Percentiles rank a stretch among this genome's conserved stretches.
Evolutionary conservation across 2,888 invertebrate species (phyloP).

Genomic region (Zhengitettix transpicula): DNA sequence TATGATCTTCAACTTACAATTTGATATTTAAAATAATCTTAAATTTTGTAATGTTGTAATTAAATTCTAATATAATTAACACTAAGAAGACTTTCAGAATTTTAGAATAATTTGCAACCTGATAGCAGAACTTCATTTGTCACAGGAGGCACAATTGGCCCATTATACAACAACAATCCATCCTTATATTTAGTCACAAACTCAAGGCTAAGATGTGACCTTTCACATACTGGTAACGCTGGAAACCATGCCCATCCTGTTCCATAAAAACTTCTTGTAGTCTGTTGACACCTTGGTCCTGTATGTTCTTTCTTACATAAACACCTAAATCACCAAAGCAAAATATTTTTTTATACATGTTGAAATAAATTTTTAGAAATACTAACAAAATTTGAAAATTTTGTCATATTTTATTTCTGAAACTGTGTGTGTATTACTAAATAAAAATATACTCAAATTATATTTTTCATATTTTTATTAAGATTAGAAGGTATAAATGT

Average conservation of each 20-base stretch:
- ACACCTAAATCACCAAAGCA: slow-evolving; percentile 25
- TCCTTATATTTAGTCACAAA: slow-evolving; percentile 34
- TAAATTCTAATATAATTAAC: too few species aligned
- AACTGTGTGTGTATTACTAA: too few species aligned
- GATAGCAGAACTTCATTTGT: slow-evolving; percentile 23
- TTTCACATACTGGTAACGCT: slow-evolving; percentile 36
- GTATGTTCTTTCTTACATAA: slow-evolving; percentile 33
- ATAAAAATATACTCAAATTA: too few species aligned
- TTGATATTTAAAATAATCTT: too few species aligned
- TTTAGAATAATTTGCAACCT: slow-evolving; percentile 8
- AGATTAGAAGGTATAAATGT: too few species aligned
- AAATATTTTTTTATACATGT: not conserved
- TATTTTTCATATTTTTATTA: too few species aligned
- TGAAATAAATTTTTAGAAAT: too few species aligned
- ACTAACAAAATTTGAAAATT: too few species aligned
- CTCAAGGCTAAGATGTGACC: slow-evolving; percentile 36
- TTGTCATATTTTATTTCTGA: too few species aligned
- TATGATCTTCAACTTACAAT: too few species aligned
- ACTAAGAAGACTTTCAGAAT: too few species aligned
- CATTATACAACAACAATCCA: slow-evolving; percentile 40
- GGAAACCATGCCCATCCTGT: slow-evolving; percentile 42
- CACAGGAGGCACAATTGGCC: slow-evolving; percentile 32
- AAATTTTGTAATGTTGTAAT: too few species aligned
- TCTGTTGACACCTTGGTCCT: slow-evolving; percentile 43
- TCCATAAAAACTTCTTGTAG: slow-evolving; percentile 34